phyloP scores from a whole-genome alignment of 2,113 vertebrate genomes.

The Daboia siamensis region DNA sequence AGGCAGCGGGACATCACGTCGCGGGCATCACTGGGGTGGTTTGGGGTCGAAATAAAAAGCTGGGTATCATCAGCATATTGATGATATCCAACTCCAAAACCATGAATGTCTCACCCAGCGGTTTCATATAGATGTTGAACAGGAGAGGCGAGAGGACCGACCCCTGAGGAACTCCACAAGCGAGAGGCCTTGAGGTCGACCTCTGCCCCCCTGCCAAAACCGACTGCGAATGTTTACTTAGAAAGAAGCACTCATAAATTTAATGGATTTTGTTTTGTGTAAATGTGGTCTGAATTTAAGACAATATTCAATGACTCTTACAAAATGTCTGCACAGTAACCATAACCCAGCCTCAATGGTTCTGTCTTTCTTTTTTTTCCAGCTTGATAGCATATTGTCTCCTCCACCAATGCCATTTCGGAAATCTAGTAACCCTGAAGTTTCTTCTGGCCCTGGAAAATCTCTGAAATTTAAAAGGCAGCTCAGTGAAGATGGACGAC shows the following conservation, averaged over 20 bases:
- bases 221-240: neutral
- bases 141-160: no score
- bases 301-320: neutral
- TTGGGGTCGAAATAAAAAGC: no score
- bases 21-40: no score
- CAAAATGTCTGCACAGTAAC: neutral
- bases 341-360: neutral
- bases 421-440: constrained; percentile 89
- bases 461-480: constrained; percentile 81
- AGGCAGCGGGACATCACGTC: no score
- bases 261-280: neutral
- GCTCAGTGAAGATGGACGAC: constrained; percentile 84
- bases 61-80: no score
- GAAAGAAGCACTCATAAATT: neutral
- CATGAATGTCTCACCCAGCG: no score
- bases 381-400: constrained; percentile 88
- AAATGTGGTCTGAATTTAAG: neutral
- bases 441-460: constrained; percentile 69
- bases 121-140: no score
- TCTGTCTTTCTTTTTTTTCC: constrained; percentile 39
- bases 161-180: no score
- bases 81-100: no score
- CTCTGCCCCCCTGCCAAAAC: no score
- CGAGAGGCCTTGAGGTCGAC: no score
- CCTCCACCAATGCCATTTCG: constrained; percentile 77